Evolutionary conservation across 23 tunicate genomes (phyloP), one percentile per base, ranked within the genome.

Genomic region (Aplidium turbinatum): DNA sequence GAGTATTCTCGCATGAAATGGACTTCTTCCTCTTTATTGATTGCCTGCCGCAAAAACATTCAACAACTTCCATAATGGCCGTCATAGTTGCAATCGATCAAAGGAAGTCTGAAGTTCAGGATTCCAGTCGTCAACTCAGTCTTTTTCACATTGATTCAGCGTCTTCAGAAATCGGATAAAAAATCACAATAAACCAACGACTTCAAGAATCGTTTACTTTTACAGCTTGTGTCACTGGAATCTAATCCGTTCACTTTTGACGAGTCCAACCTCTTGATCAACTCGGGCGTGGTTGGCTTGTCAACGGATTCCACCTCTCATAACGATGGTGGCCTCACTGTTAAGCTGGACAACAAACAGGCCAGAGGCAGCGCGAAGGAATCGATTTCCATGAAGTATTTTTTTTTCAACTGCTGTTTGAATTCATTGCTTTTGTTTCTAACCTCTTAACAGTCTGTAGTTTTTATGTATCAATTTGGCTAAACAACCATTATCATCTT

Each of bases 181-280:
- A n/a, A n/a, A n/a, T n/a, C n/a, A n/a, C n/a, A n/a, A n/a, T n/a
- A n/a, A n/a, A n/a, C n/a, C n/a, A n/a, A n/a, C n/a, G n/a, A n/a
- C n/a, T n/a, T n/a, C n/a, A n/a, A n/a, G n/a, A n/a, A n/a, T 42
- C 13, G 13, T 13, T 13, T 42, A 9, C 48, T 9, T 9, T 54
- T 16, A 11, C 26, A 78, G 84, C 3, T 78, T 23, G 75, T 26
- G 22, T 66, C 60, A 1, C 19, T 78, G 52, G 35, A 66, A 67
- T 18, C 28, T 5, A 78, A 78, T 36, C 75, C 84, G 11, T 78
- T 78, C 23, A 20, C 33, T 25, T 78, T 65, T 68, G 84, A 78
- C 46, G 64, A 46, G 4, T 45, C 84, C 1, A 51, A 75, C 24
- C 46, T 52, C 22, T 36, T 78, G 2, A 35, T 78, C 33, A 53